Conservation (phyloP, 2,888 invertebrate genomes). For the Hylaea fasciaria region DNA sequence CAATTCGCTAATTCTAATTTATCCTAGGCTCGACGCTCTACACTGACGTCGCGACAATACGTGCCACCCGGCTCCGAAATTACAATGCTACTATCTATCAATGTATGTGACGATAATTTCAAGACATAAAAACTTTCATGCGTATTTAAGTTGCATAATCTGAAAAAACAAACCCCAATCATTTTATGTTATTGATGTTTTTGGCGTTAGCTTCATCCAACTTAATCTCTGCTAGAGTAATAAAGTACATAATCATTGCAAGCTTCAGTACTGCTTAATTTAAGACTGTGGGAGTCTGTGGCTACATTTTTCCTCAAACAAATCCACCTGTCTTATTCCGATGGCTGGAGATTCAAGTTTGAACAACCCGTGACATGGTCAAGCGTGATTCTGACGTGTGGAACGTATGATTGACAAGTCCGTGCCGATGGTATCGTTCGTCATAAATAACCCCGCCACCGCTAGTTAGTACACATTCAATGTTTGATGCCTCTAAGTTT, state of each 20-base stretch:
- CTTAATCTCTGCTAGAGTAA: background rate
- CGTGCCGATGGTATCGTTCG: constrained; percentile 76
- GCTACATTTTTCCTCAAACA: constrained; percentile 31
- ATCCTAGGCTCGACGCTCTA: no score
- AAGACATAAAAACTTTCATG: no score
- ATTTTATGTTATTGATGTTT: no score
- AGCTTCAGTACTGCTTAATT: constrained; percentile 14
- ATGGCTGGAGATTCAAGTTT: constrained; percentile 52
- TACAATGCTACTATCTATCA: no score
- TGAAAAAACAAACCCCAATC: no score
- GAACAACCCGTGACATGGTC: constrained; percentile 44
- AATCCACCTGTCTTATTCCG: constrained; percentile 50
- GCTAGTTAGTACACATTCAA: constrained; percentile 82
- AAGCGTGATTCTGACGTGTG: constrained; percentile 61
- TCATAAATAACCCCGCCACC: constrained; percentile 81
- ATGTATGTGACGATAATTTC: no score
- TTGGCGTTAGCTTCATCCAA: no score
- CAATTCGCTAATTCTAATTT: no score
- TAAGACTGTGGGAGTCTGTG: constrained; percentile 2
- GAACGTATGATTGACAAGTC: constrained; percentile 81
- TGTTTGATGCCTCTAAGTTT: no score
- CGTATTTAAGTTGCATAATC: no score
- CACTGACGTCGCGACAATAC: no score
- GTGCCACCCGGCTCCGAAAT: no score
- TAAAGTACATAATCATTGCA: background rate